phyloP scores from a whole-genome alignment of 2,113 vertebrate genomes.

The Pachypanchax playfairii region DNA sequence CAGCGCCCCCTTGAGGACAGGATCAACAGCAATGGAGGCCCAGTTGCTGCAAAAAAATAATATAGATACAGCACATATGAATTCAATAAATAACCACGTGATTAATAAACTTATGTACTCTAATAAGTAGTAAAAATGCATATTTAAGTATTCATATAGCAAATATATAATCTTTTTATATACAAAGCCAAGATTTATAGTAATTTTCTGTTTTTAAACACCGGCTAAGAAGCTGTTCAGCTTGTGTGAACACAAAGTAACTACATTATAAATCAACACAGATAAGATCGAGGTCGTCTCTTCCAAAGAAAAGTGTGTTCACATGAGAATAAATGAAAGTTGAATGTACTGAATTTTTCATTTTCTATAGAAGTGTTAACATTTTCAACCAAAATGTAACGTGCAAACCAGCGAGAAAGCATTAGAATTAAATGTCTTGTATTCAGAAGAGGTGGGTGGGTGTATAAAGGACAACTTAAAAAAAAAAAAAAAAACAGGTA shows the following conservation, averaged over 20 bases:
- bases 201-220: conserved; percentile 37
- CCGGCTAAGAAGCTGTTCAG: conserved; percentile 7
- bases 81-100: conserved; percentile 70
- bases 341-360: conserved; percentile 54
- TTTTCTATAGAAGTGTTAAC: conserved; percentile 57
- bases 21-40: conserved; percentile 46
- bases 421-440: conserved; percentile 21
- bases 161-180: conserved; percentile 51
- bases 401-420: conserved; percentile 53
- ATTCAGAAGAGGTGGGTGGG: neutral
- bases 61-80: conserved; percentile 60
- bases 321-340: conserved; percentile 22
- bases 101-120: conserved; percentile 60
- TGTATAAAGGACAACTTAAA: conserved; percentile 32
- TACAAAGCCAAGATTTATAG: conserved; percentile 59
- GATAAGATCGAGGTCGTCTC: conserved; percentile 22
- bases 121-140: conserved; percentile 59
- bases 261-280: conserved; percentile 16
- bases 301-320: conserved; percentile 63
- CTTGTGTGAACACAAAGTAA: conserved; percentile 37
- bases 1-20: conserved; percentile 67
- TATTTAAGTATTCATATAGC: conserved; percentile 34
- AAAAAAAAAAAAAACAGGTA: conserved; percentile 13
- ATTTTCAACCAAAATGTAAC: conserved; percentile 43
- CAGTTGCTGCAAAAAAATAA: conserved; percentile 64